These are phyloP conservation scores for Ara ararauna DNA, from an alignment of 2,797 vertebrate species.

Conservation along the genomic window DNA sequence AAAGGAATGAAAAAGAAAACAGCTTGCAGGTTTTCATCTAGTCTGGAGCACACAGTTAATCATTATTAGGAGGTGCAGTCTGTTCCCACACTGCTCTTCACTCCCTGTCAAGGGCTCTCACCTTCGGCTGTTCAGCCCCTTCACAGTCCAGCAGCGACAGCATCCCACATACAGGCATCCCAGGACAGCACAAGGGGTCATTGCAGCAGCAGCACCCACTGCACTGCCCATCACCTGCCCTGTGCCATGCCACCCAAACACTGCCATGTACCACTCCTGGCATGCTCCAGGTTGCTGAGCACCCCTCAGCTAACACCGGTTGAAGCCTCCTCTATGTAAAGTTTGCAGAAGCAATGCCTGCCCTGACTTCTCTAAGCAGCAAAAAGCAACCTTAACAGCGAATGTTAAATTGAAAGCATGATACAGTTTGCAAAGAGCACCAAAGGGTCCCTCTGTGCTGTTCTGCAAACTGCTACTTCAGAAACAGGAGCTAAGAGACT, in stretches of 20 bases:
- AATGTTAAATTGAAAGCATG: not conserved
- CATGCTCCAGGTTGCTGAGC: not conserved
- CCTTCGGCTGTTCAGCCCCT: not conserved
- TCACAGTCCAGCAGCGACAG: not conserved
- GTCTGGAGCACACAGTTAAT: rapidly evolving
- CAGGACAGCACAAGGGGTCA: rapidly evolving
- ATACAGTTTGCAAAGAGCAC: not conserved
- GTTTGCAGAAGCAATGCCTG: not conserved
- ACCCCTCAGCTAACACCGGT: not conserved
- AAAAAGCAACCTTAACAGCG: not conserved
- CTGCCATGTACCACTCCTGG: rapidly evolving
- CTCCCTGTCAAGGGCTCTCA: not conserved
- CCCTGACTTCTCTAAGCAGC: not conserved
- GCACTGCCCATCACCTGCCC: not conserved
- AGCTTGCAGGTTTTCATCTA: not conserved
- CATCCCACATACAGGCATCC: rapidly evolving
- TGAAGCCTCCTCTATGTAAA: not conserved
- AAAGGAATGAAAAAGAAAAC: not conserved
- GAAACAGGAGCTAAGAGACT: not conserved
- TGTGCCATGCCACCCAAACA: rapidly evolving
- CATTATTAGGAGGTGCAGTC: not conserved
- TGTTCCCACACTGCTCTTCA: not conserved
- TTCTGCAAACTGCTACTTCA: not conserved
- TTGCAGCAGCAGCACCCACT: not conserved
- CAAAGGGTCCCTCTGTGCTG: not conserved